phyloP scores from a whole-genome alignment of 1,140 invertebrate species.

The Lordiphosa collinella region DNA sequence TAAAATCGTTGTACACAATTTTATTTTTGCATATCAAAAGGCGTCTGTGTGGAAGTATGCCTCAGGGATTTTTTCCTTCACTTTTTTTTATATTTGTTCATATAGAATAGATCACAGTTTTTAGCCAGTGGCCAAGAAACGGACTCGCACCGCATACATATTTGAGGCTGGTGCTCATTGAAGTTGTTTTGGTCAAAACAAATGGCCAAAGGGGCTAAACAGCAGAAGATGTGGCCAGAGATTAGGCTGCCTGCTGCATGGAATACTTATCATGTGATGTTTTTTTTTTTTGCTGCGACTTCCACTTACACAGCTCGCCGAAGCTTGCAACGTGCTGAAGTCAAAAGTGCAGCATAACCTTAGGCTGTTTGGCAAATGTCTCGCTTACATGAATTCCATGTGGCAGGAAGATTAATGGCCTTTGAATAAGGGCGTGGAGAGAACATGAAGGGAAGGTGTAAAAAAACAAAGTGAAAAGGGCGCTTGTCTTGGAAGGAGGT shows the following conservation, averaged over 20 bases:
- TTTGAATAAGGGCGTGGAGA: constrained; percentile 26
- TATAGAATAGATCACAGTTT: constrained; percentile 27
- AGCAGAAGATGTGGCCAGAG: constrained; percentile 30
- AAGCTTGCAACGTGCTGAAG: constrained; percentile 22
- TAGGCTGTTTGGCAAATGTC: constrained; percentile 35
- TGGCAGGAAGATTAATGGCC: constrained; percentile 58
- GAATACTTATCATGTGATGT: background rate
- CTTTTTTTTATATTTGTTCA: constrained; percentile 32
- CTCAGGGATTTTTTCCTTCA: constrained; percentile 16
- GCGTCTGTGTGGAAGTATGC: constrained; percentile 32
- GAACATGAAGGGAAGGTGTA: constrained; percentile 6
- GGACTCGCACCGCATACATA: constrained; percentile 12
- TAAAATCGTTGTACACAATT: constrained; percentile 69
- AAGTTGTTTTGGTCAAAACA: constrained; percentile 43
- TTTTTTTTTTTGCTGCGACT: too few relatives aligned
- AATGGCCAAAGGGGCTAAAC: constrained; percentile 51
- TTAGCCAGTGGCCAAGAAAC: constrained; percentile 21
- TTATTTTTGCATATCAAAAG: constrained; percentile 74
- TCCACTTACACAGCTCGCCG: background rate
- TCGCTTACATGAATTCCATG: constrained; percentile 41
- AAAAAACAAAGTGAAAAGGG: constrained; percentile 20
- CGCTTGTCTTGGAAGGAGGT: constrained; percentile 12
- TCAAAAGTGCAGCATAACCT: constrained; percentile 25
- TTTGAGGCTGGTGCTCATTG: constrained; percentile 36
- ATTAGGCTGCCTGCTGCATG: constrained; percentile 15